phyloP scores from a whole-genome alignment of 2,888 invertebrate species.

The Neocrepidodera transversa region DNA sequence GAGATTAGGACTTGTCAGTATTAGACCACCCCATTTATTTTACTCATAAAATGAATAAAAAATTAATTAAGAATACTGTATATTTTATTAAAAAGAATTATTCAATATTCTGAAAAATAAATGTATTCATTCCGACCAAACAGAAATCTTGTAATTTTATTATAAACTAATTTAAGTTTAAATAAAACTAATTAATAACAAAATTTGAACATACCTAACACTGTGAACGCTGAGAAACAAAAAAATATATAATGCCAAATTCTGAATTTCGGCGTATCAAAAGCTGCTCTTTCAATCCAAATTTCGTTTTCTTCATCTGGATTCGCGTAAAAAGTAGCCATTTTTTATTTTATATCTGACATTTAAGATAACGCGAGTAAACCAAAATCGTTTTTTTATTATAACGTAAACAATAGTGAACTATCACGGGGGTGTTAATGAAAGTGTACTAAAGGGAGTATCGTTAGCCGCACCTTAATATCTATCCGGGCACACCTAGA shows the following conservation, averaged over 20 bases:
- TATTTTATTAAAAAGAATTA: no score
- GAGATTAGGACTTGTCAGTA: no score
- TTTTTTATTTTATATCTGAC: constrained; percentile 21
- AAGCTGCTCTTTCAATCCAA: constrained; percentile 76
- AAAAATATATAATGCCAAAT: constrained; percentile 85
- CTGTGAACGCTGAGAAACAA: constrained; percentile 68
- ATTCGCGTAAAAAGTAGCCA: constrained; percentile 58
- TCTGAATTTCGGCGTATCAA: constrained; percentile 72
- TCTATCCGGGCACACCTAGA: constrained; percentile 17
- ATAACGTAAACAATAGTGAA: constrained; percentile 6
- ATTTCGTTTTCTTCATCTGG: constrained; percentile 58
- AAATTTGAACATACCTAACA: constrained; percentile 63
- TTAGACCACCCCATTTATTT: no score
- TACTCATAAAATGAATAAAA: no score
- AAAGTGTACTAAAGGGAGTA: constrained; percentile 3
- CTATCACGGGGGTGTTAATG: constrained; percentile 13
- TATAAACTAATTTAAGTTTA: background rate
- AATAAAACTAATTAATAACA: constrained; percentile 11
- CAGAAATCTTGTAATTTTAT: no score
- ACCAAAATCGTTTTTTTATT: background rate
- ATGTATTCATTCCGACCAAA: no score
- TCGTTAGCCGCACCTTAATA: constrained; percentile 17
- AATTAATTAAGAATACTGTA: no score
- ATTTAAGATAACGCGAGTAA: background rate
- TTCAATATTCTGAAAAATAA: no score